Conservation (phyloP, 2,113 vertebrate genomes). For the Cyanistes caeruleus region DNA sequence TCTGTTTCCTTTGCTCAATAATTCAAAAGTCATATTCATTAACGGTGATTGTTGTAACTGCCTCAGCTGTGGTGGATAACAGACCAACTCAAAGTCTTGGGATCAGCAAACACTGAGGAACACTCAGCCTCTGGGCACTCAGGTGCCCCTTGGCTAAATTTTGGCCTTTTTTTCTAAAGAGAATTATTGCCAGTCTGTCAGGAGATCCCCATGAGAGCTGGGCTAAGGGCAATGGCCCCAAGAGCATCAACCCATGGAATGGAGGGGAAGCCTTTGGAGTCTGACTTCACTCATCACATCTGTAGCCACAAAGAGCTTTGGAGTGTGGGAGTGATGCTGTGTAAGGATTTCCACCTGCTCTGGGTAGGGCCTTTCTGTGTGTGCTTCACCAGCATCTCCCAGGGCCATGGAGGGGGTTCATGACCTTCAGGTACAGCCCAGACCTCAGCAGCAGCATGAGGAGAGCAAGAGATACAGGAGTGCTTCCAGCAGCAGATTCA, state of each 20-base stretch:
- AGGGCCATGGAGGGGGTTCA: not conserved
- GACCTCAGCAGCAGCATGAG: not conserved
- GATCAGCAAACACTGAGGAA: not conserved
- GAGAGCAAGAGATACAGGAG: not conserved
- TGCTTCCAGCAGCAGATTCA: not conserved
- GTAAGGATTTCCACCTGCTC: not conserved
- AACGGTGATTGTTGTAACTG: not conserved
- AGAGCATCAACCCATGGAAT: accelerated
- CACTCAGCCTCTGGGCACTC: not conserved
- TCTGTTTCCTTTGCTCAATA: not conserved
- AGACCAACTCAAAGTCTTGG: not conserved
- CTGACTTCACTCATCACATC: not conserved
- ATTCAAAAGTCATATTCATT: not conserved
- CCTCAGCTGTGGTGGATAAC: not conserved
- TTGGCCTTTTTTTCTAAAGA: not conserved
- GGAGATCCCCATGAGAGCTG: not conserved
- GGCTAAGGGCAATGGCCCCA: not conserved
- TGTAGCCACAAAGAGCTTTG: not conserved
- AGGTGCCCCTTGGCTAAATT: not conserved
- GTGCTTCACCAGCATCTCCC: not conserved
- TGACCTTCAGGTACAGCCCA: not conserved
- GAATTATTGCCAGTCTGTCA: not conserved
- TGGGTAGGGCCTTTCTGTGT: not conserved
- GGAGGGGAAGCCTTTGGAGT: not conserved
- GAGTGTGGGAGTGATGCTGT: not conserved